Conservation (phyloP, 2,797 vertebrate genomes). For the Thaleichthys pacificus region DNA sequence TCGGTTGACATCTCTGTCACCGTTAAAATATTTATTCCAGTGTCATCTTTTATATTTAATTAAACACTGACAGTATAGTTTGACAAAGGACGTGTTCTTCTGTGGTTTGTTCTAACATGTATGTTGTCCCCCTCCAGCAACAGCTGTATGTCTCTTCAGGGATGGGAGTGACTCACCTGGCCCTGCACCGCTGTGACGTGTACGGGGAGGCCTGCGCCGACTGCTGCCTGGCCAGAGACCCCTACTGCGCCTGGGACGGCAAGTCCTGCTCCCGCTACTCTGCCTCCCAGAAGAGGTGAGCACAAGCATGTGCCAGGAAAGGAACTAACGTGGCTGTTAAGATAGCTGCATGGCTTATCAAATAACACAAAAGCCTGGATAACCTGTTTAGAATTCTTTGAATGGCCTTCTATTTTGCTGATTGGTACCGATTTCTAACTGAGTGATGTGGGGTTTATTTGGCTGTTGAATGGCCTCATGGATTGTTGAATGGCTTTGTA, state of each 20-base stretch:
- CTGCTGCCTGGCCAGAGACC: slow-evolving; percentile 95
- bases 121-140: slow-evolving; percentile 77
- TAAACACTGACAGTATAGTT: neutral
- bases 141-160: slow-evolving; percentile 92
- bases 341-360: neutral
- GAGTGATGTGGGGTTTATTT: neutral
- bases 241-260: slow-evolving; percentile 97
- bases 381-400: neutral
- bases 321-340: slow-evolving; percentile 14
- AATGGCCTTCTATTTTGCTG: slow-evolving; percentile 11
- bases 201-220: slow-evolving; percentile 94
- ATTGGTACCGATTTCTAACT: neutral
- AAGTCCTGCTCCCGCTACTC: slow-evolving; percentile 96
- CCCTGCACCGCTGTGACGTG: slow-evolving; percentile 91
- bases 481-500: slow-evolving; percentile 61
- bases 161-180: slow-evolving; percentile 89
- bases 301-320: slow-evolving; percentile 29
- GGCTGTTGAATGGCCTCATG: slow-evolving; percentile 36
- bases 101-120: neutral
- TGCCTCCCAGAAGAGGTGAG: slow-evolving; percentile 92
- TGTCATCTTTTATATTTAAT: neutral
- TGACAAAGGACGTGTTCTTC: neutral
- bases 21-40: neutral
- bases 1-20: neutral
- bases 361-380: neutral